Evolutionary conservation across 35 echinoderm and acorn worm genomes (phyloP).

Genomic region (Acanthaster planci): DNA sequence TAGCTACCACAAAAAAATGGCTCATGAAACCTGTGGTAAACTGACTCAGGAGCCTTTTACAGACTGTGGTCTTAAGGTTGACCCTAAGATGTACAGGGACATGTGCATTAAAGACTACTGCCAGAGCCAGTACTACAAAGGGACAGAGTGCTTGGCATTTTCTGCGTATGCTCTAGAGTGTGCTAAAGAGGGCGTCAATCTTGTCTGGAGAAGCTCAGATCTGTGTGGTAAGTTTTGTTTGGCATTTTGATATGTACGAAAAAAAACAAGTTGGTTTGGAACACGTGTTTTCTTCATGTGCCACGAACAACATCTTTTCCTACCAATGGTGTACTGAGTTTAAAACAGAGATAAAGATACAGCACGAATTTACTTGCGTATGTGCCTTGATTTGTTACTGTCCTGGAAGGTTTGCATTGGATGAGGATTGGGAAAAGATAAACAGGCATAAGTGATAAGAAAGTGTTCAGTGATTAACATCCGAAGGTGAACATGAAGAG

Average conservation of each 20-base stretch:
- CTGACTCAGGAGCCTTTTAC: neutral
- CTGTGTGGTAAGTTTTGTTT: constrained; percentile 57
- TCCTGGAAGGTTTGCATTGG: too few relatives aligned
- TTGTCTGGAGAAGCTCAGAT: constrained; percentile 32
- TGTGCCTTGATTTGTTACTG: too few relatives aligned
- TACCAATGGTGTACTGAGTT: too few relatives aligned
- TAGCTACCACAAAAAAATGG: neutral
- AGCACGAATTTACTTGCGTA: too few relatives aligned
- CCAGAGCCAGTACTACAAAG: neutral
- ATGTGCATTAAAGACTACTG: constrained; percentile 36
- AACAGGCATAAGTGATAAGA: too few relatives aligned
- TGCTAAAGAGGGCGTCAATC: neutral
- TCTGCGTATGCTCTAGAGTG: constrained; percentile 50
- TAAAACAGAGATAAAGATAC: too few relatives aligned
- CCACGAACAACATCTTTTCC: too few relatives aligned
- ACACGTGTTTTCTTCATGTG: too few relatives aligned
- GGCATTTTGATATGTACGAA: neutral
- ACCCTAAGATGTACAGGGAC: neutral
- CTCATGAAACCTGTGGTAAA: neutral
- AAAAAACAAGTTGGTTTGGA: too few relatives aligned
- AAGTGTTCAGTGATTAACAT: too few relatives aligned
- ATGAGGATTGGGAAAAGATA: too few relatives aligned
- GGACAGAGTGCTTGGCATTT: constrained; percentile 35
- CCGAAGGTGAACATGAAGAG: too few relatives aligned
- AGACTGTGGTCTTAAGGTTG: neutral